phyloP scores from a whole-genome alignment of 2,113 vertebrate genomes.

The Aphelocoma coerulescens region DNA sequence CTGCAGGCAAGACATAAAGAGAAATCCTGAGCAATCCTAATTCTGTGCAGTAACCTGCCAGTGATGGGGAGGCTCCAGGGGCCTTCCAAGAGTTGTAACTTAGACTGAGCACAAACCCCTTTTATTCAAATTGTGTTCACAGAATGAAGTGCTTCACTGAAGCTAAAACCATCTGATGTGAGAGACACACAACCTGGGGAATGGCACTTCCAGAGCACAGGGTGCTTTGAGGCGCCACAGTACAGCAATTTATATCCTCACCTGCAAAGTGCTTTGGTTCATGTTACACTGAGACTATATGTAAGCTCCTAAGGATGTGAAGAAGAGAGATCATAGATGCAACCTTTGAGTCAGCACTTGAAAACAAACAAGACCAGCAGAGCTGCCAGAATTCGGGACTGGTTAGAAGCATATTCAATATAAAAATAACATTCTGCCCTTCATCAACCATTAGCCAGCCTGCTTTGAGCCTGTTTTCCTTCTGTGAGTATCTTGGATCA shows the following conservation, averaged over 20 bases:
- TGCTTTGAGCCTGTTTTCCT: not conserved
- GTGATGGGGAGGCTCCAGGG: not conserved
- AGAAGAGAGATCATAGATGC: not conserved
- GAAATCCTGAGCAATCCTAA: not conserved
- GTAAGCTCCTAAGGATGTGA: not conserved
- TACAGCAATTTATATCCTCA: not conserved
- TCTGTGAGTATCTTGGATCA: not conserved
- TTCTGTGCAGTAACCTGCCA: accelerated
- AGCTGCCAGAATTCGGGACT: not conserved
- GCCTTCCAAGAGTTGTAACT: accelerated
- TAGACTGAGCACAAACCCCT: not conserved
- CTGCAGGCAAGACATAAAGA: not conserved
- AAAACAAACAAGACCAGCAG: not conserved
- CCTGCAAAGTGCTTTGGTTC: not conserved
- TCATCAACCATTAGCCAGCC: not conserved
- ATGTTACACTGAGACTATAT: not conserved
- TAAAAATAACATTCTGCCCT: not conserved
- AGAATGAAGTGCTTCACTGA: not conserved
- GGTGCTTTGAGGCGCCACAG: not conserved
- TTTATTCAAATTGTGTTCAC: not conserved
- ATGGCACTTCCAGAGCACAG: not conserved
- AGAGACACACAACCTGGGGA: not conserved
- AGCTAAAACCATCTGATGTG: not conserved
- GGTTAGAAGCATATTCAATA: not conserved
- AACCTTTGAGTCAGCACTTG: not conserved